phyloP scores from a whole-genome alignment of 2,888 invertebrate species.

The Mimumesa dahlbomi region DNA sequence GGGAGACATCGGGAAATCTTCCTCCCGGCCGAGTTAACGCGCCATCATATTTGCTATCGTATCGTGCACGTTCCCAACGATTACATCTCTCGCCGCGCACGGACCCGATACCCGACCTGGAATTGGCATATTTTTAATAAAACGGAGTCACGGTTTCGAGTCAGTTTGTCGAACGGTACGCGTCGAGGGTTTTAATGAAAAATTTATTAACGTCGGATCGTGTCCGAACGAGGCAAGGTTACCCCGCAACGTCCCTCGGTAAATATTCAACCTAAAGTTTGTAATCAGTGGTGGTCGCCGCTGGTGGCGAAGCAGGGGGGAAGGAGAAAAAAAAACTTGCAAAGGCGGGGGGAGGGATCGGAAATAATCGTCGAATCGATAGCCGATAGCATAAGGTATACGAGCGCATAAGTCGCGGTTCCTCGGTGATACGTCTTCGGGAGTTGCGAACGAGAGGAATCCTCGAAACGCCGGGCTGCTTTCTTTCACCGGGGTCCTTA shows the following conservation, averaged over 20 bases:
- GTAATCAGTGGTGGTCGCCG: too few relatives aligned
- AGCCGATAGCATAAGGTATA: slow-evolving; percentile 28
- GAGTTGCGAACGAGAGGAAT: slow-evolving; percentile 68
- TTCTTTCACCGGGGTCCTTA: slow-evolving; percentile 71
- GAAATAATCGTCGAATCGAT: slow-evolving; percentile 38
- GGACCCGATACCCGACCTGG: slow-evolving; percentile 20
- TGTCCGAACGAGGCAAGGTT: too few relatives aligned
- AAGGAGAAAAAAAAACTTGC: background rate
- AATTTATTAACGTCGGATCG: too few relatives aligned
- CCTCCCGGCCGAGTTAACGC: slow-evolving; percentile 54
- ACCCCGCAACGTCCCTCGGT: too few relatives aligned
- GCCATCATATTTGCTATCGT: slow-evolving; percentile 58
- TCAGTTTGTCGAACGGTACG: too few relatives aligned
- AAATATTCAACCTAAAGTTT: too few relatives aligned
- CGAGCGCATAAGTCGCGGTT: slow-evolving; percentile 17
- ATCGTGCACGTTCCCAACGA: slow-evolving; percentile 44
- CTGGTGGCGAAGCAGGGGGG: background rate
- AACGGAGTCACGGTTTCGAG: too few relatives aligned
- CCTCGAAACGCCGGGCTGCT: slow-evolving; percentile 71
- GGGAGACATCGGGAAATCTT: slow-evolving; percentile 69
- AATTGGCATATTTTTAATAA: slow-evolving; percentile 33
- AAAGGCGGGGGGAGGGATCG: slow-evolving; percentile 13
- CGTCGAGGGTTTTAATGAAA: too few relatives aligned
- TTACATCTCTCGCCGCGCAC: slow-evolving; percentile 41
- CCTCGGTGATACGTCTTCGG: slow-evolving; percentile 51